Base-by-base conservation (phyloP, 2,113 vertebrate species). In the Anguilla rostrata region DNA sequence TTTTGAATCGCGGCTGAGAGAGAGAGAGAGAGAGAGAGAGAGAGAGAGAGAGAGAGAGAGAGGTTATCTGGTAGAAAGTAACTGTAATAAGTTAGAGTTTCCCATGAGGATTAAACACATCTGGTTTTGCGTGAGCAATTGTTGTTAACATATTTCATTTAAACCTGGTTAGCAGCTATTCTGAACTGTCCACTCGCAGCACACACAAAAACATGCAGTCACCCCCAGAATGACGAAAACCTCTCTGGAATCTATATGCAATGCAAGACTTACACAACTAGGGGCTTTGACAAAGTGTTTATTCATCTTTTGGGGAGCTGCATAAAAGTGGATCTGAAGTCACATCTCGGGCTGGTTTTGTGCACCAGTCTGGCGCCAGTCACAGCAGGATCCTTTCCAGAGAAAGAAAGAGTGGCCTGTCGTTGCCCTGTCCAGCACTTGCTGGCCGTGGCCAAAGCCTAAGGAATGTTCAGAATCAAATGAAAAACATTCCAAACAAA, bases 221-320 rank as follows among this genome's bases (percentile, higher is more conserved):
- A 8, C 26, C 7, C 26, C 2, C 22, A 71, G 20, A 26, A 18
- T 41, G 39, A 84, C 8, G 34, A 18, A 71, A 26, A 26, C 53
- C n/a, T 26, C 56, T 46, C 66, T n/a, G 39, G 66, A 87, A 83
- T 57, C 60, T 83, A 39, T 34, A 84, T 84, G 39, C n/a, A 88
- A 46, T 75, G 75, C 75, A 20, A 81, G 82, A 20, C 56, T 22
- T n/a, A 83, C 29, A 80, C 60, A 66, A 83, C 18, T 39, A 8
- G 46, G 14, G 41, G 82, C 12, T 40, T 56, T 63, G 41, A 88
- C 85, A 86, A 71, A 84, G 87, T 79, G 39, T 85, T 29, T 60
- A 88, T 86, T 88, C 85, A 86, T 39, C 66, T 41, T 5, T 87
- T 43, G 85, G 63, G 82, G 81, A 84, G n/a, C 49, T n/a, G 71